A percentile compares a stretch with the other conserved stretches of the same genome.
Evolutionary conservation across 2,113 vertebrate genomes (phyloP).

Genomic region (Spea multiplicata): DNA sequence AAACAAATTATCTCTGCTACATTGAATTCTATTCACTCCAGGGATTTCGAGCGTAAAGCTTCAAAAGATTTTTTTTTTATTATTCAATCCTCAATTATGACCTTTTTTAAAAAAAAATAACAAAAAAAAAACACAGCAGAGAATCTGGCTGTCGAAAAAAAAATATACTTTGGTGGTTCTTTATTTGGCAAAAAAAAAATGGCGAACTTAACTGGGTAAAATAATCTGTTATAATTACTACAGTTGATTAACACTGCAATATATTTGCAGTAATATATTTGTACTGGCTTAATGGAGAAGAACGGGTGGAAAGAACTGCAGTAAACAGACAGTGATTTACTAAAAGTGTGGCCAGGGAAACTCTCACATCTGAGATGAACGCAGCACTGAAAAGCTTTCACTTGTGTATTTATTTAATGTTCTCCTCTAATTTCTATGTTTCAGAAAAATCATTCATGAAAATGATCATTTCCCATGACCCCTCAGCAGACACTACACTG

Average conservation of each 20-base stretch:
- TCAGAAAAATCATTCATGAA: too few species aligned
- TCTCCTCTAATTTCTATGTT: too few species aligned
- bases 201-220: constrained; percentile 16
- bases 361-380: too few species aligned
- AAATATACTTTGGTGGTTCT: constrained; percentile 44
- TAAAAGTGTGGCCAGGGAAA: too few species aligned
- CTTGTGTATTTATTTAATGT: too few species aligned
- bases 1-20: constrained; percentile 92
- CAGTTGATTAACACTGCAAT: background rate
- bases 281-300: too few species aligned
- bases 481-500: too few species aligned
- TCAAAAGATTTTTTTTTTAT: constrained; percentile 51
- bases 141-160: background rate
- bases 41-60: constrained; percentile 66
- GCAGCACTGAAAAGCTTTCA: too few species aligned
- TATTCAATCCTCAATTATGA: constrained; percentile 52
- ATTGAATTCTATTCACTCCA: constrained; percentile 75
- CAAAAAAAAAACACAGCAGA: background rate
- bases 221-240: background rate
- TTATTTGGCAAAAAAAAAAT: constrained; percentile 46
- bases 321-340: too few species aligned
- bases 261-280: background rate
- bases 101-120: constrained; percentile 18
- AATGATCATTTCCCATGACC: too few species aligned
- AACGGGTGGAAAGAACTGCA: too few species aligned